Evolutionary conservation across 2,113 vertebrate species (phyloP), one percentile per base, ranked within the genome.

Genomic region (Phaetusa simplex): DNA sequence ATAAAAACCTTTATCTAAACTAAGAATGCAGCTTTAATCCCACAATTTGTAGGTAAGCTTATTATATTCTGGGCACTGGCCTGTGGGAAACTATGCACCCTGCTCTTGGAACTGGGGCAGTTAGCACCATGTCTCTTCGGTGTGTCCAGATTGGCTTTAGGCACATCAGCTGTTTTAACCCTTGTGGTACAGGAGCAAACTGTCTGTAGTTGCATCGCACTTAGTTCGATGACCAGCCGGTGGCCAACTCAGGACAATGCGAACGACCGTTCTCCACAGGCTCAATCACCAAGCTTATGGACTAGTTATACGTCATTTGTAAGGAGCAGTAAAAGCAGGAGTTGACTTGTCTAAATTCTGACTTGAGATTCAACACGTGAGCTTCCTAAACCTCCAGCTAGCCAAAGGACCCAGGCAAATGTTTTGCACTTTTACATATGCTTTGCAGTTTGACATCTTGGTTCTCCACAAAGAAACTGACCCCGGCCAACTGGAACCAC

Each of bases 181-280:
- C 69, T 92, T 47, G 61, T 26, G 43, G n/a, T 40, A 14, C 40
- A 67, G 53, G 24, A 59, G 8, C 30, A 71, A 91, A 55, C 30
- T 42, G 23, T 15, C n/a, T 26, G n/a, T 18, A 59, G 69, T 11
- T 58, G 36, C 29, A 47, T 19, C 21, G 58, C 32, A 64, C 27
- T 40, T 62, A 4, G 4, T 6, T 30, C 0, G 0, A 36, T 53
- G 61, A 53, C 23, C 9, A 30, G 11, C 24, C 23, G 14, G 13
- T 30, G 19, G 19, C 23, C 52, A 73, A 14, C 34, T 47, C 5
- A 2, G 17, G 23, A 45, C 10, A 56, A 67, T 22, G 18, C 9
- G n/a, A 42, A 81, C 5, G 11, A 30, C 67, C 6, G 7, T 22
- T 71, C 15, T 34, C 29, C 38, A 36, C 1, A 18, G 26, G 50